These are phyloP conservation scores for Mustelus asterias DNA, from an alignment of 2,113 vertebrate species.

Conservation along the genomic window DNA sequence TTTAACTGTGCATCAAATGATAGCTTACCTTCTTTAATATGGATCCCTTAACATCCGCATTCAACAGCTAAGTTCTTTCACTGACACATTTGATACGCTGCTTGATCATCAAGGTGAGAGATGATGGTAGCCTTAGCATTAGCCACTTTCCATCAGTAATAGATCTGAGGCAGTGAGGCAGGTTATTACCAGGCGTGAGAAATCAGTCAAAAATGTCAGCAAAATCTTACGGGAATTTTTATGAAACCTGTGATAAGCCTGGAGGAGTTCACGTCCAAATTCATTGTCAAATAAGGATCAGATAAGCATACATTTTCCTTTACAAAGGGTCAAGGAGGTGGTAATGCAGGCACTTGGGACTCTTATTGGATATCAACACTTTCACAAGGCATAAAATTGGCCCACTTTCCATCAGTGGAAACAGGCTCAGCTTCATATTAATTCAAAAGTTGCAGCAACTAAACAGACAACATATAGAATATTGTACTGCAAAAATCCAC, in stretches of 20 bases:
- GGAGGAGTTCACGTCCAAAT: neutral
- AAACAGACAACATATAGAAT: neutral
- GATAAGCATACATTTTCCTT: slow-evolving; percentile 33
- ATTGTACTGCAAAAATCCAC: neutral
- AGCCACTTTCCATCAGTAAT: slow-evolving; percentile 30
- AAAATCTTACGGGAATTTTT: slow-evolving; percentile 34
- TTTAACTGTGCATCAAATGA: slow-evolving; percentile 15
- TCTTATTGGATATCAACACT: neutral
- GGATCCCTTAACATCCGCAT: neutral
- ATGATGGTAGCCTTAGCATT: slow-evolving; percentile 18
- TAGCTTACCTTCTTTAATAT: neutral
- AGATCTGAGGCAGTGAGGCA: slow-evolving; percentile 35
- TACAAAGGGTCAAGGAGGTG: neutral
- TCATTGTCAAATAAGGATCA: slow-evolving; percentile 23
- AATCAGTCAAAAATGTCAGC: slow-evolving; percentile 36
- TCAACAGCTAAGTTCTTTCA: neutral
- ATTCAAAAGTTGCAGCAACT: neutral
- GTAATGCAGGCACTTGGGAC: slow-evolving; percentile 12
- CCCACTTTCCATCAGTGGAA: neutral
- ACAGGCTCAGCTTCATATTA: neutral
- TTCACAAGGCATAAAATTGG: neutral
- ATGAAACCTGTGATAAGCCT: slow-evolving; percentile 20
- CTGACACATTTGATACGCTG: slow-evolving; percentile 17
- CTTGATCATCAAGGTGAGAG: slow-evolving; percentile 34
- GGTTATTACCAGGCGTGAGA: slow-evolving; percentile 33